Evolutionary conservation across 2,888 invertebrate species (phyloP), one percentile per base, ranked within the genome.

Genomic region (Tenodera sinensis): DNA sequence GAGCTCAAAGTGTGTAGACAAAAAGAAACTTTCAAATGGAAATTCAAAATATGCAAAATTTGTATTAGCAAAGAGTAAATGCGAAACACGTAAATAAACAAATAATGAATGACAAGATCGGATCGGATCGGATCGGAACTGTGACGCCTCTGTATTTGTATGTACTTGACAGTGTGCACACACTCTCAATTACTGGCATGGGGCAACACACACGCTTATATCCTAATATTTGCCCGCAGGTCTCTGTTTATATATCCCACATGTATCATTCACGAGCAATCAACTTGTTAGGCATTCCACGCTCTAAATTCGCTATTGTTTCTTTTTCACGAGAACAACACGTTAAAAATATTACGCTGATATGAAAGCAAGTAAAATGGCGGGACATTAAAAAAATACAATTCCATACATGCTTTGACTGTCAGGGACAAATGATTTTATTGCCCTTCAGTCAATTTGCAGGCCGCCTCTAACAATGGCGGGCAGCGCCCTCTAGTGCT

Each of bases 371-470:
- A 87, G 82, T 34, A 83, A 71, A 87, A 87, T 87, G 82, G 87
- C 42, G 42, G 82, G 83, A 34, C 87, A 87, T 87, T 87, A 82
- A 87, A 87, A 71, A 87, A 87, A 87, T 71, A 87, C 54, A 87
- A 87, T 54, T 87, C 83, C 25, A 83, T 83, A 83, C 54, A 71
- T 71, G 54, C 87, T 87, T 87, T 87, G 87, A 87, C 30, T 82
- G 87, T 83, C 87, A 87, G 87, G 54, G 14, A 83, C 30, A 87
- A 86, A 87, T 87, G 87, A 82, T 83, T 87, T 87, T 87, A 87
- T 87, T 87, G 87, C 28, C 87, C 83, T 87, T 87, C 87, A 87
- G 87, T 87, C 87, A 87, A 87, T 87, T 87, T 87, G 86, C 34
- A 27, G 28, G 71, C 81, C 81, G 20, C 71, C 86, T 47, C 84